Evolutionary conservation across 2,797 vertebrate species (phyloP).

Genomic region (Psittacula echo): DNA sequence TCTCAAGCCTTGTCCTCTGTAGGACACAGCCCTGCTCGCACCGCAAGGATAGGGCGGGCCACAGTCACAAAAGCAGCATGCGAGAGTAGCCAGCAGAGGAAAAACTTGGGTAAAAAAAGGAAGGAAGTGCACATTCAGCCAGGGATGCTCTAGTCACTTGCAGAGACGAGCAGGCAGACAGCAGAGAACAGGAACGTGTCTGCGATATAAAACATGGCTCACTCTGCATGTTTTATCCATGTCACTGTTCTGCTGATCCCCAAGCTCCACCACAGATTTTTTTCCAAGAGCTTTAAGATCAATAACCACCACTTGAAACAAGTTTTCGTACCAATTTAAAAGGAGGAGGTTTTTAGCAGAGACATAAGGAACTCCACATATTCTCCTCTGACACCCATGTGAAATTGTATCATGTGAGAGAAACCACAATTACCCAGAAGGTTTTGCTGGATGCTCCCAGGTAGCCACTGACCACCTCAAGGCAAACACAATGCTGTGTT

Average conservation of each 20-base stretch:
- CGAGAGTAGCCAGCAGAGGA: fast-evolving
- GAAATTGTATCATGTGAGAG: not conserved
- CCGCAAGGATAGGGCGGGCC: not conserved
- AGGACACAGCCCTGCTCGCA: not conserved
- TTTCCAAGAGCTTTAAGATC: not conserved
- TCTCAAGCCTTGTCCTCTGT: not conserved
- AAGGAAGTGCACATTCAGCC: not conserved
- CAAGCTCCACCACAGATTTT: not conserved
- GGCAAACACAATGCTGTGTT: not conserved
- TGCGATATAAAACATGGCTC: fast-evolving
- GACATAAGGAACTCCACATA: fast-evolving
- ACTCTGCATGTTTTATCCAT: fast-evolving
- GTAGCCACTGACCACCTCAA: not conserved
- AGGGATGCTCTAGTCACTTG: not conserved
- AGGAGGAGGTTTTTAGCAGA: not conserved
- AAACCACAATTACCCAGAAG: not conserved
- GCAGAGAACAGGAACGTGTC: fast-evolving
- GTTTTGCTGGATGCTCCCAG: not conserved
- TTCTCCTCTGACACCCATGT: not conserved
- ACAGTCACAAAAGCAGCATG: fast-evolving
- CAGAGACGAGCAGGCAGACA: not conserved
- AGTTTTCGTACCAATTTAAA: not conserved
- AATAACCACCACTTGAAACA: not conserved
- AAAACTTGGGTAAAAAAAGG: fast-evolving
- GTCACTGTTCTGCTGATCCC: not conserved